These are phyloP conservation scores for Melikaiella ostensackeni DNA, from an alignment of 2,888 invertebrate genomes.

Conservation along the genomic window DNA sequence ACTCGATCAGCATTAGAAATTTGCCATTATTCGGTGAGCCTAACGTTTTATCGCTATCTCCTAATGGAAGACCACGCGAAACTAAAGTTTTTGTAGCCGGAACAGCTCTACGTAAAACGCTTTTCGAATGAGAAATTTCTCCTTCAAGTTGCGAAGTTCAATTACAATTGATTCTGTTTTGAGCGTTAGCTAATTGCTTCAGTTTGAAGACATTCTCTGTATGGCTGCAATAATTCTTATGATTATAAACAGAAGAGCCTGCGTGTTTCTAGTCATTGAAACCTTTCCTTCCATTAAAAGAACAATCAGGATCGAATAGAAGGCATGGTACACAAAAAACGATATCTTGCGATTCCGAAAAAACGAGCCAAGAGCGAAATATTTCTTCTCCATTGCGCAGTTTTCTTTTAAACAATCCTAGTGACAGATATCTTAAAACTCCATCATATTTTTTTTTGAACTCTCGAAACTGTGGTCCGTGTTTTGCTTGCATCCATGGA, in stretches of 20 bases:
- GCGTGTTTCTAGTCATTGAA: constrained; percentile 43
- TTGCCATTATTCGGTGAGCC: not conserved
- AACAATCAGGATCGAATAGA: not conserved
- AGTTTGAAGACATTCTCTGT: constrained; percentile 21
- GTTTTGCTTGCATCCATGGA: no score
- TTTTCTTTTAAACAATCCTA: no score
- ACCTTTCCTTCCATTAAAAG: not conserved
- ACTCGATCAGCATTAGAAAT: constrained; percentile 43
- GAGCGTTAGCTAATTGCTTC: not conserved
- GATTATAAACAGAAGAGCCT: not conserved
- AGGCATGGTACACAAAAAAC: not conserved
- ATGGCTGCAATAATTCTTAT: constrained; percentile 21
- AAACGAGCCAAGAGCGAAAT: no score
- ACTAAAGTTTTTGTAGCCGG: constrained; percentile 57
- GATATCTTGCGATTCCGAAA: not conserved
- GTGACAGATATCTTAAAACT: no score
- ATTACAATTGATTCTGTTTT: not conserved
- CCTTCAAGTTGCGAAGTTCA: not conserved
- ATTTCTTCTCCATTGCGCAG: no score
- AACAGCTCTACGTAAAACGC: constrained; percentile 59
- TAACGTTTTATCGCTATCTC: constrained; percentile 45
- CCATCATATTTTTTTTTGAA: no score
- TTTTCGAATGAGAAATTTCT: constrained; percentile 19
- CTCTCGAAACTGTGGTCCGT: no score
- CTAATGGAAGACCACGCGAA: constrained; percentile 59